Percentiles rank a stretch among this genome's conserved stretches.
phyloP scores from a whole-genome alignment of 2,797 vertebrate species.

The Microctenopoma lineatum region DNA sequence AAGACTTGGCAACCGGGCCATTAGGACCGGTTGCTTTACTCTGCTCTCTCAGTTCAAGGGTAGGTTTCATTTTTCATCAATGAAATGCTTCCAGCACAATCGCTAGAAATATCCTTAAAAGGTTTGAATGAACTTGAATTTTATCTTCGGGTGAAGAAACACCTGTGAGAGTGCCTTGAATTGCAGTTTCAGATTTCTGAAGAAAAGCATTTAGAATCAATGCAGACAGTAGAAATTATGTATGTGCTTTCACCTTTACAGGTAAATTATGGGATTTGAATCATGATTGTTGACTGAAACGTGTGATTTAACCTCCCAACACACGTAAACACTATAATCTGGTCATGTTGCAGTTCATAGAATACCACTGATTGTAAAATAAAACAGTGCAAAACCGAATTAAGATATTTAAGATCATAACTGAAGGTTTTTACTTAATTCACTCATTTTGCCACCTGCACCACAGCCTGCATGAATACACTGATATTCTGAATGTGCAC shows the following conservation, averaged over 20 bases:
- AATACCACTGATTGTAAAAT: slow-evolving; percentile 52
- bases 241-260: slow-evolving; percentile 48
- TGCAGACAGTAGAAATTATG: slow-evolving; percentile 48
- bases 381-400: slow-evolving; percentile 5
- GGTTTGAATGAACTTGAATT: slow-evolving; percentile 78
- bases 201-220: slow-evolving; percentile 78
- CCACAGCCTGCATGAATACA: slow-evolving; percentile 61
- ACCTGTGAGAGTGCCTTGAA: slow-evolving; percentile 85
- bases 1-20: slow-evolving; percentile 77
- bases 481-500: slow-evolving; percentile 64
- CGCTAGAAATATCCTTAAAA: slow-evolving; percentile 67
- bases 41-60: slow-evolving; percentile 62
- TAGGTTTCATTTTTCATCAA: slow-evolving; percentile 54
- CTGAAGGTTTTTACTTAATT: slow-evolving; percentile 33
- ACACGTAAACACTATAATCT: slow-evolving; percentile 35
- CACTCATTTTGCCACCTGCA: slow-evolving; percentile 42
- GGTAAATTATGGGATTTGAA: slow-evolving; percentile 55
- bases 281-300: slow-evolving; percentile 46
- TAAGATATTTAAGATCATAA: slow-evolving; percentile 15
- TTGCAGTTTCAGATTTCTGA: slow-evolving; percentile 82
- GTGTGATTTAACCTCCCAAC: slow-evolving; percentile 44
- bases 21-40: slow-evolving; percentile 63
- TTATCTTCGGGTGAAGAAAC: slow-evolving; percentile 73
- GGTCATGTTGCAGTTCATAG: slow-evolving; percentile 37
- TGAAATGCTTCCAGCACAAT: slow-evolving; percentile 76